A percentile compares a stretch with the other conserved stretches of the same genome.
These are phyloP conservation scores for Drosophila triauraria DNA, from an alignment of 1,140 invertebrate genomes.

Conservation along the genomic window DNA sequence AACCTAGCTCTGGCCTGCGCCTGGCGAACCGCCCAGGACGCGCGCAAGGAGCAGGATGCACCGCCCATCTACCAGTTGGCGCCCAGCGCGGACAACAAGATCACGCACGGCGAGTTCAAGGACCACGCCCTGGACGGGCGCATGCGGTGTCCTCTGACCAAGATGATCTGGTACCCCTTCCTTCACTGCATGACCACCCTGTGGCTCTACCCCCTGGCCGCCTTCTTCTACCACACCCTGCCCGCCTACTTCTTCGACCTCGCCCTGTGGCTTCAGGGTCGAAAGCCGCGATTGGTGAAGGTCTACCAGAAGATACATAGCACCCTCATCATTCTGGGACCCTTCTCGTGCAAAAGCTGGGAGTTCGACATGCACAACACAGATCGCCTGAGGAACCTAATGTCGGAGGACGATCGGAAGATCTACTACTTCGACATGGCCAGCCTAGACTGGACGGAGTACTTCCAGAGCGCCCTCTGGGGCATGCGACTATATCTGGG, in stretches of 20 bases:
- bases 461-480: conserved; percentile 87
- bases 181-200: conserved; percentile 80
- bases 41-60: conserved; percentile 10
- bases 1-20: conserved; percentile 91
- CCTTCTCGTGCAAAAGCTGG: conserved; percentile 89
- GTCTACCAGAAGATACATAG: conserved; percentile 90
- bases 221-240: conserved; percentile 86
- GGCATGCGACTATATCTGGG: conserved; percentile 89
- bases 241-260: conserved; percentile 87
- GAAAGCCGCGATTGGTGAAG: conserved; percentile 85
- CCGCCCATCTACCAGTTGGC: conserved; percentile 89
- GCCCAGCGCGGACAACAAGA: conserved; percentile 87
- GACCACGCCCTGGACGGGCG: conserved; percentile 68
- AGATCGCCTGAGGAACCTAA: conserved; percentile 86
- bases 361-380: conserved; percentile 89
- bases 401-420: conserved; percentile 87
- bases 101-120: conserved; percentile 88
- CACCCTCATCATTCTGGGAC: conserved; percentile 88
- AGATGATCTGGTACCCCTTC: conserved; percentile 85
- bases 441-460: conserved; percentile 88
- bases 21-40: conserved; percentile 86
- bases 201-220: conserved; percentile 83
- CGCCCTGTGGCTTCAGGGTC: conserved; percentile 83
- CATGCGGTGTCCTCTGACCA: conserved; percentile 64
- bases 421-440: conserved; percentile 89